Conservation (phyloP, 2,888 invertebrate genomes). For the Elmis aenea region DNA sequence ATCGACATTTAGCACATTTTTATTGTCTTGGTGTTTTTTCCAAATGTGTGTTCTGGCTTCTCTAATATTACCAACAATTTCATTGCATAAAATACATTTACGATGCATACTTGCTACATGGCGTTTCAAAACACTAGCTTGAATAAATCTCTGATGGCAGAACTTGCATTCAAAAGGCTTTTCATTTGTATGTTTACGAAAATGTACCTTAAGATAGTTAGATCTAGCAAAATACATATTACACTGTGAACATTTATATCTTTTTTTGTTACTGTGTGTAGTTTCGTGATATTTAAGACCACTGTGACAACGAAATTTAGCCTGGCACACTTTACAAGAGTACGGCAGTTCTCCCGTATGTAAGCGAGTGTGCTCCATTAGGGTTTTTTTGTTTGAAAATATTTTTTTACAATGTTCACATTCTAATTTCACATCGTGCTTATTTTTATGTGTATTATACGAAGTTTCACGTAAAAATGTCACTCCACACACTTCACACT, state of each 20-base stretch:
- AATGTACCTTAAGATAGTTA: background rate
- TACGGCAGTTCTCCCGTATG: conserved; percentile 27
- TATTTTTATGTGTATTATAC: background rate
- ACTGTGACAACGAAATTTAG: conserved; percentile 24
- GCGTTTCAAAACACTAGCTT: background rate
- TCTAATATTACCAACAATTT: background rate
- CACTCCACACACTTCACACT: background rate
- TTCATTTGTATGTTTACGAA: background rate
- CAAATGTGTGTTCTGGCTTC: background rate
- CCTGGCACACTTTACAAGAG: conserved; percentile 24
- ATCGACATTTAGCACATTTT: background rate
- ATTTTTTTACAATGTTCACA: background rate
- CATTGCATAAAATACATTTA: background rate
- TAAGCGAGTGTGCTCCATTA: conserved; percentile 26
- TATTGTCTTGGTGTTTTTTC: background rate
- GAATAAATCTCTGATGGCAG: conserved; percentile 1
- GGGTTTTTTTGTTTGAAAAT: conserved; percentile 20
- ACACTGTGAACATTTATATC: conserved; percentile 12
- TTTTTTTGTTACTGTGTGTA: conserved; percentile 19
- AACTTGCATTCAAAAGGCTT: conserved; percentile 19
- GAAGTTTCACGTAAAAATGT: background rate
- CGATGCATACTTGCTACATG: background rate
- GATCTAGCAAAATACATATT: background rate
- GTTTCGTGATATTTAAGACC: conserved; percentile 21
- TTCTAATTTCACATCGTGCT: background rate